A percentile compares a stretch with the other conserved stretches of the same genome.
These are phyloP conservation scores for Agapostemon virescens DNA, from an alignment of 2,888 invertebrate genomes.

Conservation along the genomic window DNA sequence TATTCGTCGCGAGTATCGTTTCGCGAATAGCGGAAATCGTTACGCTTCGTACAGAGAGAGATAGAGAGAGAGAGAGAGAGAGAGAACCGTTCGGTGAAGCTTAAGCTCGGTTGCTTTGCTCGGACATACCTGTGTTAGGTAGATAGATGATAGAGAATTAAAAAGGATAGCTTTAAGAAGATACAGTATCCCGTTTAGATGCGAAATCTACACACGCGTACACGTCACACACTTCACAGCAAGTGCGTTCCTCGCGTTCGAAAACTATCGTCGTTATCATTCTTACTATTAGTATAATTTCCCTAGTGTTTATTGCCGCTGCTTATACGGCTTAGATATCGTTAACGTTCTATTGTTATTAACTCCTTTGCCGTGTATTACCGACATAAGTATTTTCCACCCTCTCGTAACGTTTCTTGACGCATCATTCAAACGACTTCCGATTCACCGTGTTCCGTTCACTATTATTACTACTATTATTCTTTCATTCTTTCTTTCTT, in stretches of 20 bases:
- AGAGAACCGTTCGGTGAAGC: not conserved
- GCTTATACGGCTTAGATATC: slow-evolving; percentile 28
- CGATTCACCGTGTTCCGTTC: not conserved
- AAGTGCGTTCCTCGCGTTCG: slow-evolving; percentile 36
- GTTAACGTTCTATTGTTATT: slow-evolving; percentile 45
- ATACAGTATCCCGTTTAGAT: slow-evolving; percentile 53
- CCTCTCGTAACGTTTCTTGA: slow-evolving; percentile 30
- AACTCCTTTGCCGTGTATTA: slow-evolving; percentile 39
- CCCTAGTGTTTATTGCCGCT: slow-evolving; percentile 41
- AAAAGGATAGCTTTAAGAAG: slow-evolving; percentile 57
- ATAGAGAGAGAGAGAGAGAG: not conserved
- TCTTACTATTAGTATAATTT: slow-evolving; percentile 52
- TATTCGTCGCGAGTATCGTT: not conserved
- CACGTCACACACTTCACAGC: slow-evolving; percentile 1
- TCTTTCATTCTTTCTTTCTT: too few species aligned
- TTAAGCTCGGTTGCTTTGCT: slow-evolving; percentile 3
- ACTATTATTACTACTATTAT: not conserved
- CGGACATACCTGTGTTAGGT: slow-evolving; percentile 48
- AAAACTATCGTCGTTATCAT: slow-evolving; percentile 47
- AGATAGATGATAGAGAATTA: slow-evolving; percentile 55
- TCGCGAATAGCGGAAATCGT: not conserved
- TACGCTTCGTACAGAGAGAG: not conserved
- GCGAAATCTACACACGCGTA: slow-evolving; percentile 25
- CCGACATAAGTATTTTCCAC: slow-evolving; percentile 52
- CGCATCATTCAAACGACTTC: slow-evolving; percentile 42